Percentiles rank a stretch among this genome's conserved stretches.
These are phyloP conservation scores for Drosophila bocki DNA, from an alignment of 1,140 invertebrate genomes.

Conservation along the genomic window DNA sequence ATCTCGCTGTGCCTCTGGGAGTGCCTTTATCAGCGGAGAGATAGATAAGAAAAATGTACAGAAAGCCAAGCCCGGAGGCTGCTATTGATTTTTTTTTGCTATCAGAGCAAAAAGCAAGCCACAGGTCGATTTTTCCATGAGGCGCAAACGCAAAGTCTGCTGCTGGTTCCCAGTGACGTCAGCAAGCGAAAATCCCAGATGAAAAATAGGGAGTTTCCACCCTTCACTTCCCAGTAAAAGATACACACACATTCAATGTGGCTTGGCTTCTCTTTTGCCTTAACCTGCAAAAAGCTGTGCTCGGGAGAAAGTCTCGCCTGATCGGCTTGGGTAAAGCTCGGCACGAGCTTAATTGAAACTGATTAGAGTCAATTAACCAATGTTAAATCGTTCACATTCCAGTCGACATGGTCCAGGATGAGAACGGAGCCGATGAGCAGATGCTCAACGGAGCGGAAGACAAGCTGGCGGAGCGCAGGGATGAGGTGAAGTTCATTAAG, in stretches of 20 bases:
- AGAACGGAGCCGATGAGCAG: constrained; percentile 88
- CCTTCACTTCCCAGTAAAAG: background rate
- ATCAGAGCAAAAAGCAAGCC: constrained; percentile 1
- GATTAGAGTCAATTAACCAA: constrained; percentile 57
- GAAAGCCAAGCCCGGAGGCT: background rate
- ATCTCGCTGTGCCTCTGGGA: background rate
- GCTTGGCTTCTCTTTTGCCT: constrained; percentile 23
- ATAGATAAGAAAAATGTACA: constrained; percentile 16
- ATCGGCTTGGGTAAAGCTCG: constrained; percentile 16
- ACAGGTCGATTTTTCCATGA: constrained; percentile 7
- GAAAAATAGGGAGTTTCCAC: constrained; percentile 6
- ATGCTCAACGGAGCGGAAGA: constrained; percentile 87
- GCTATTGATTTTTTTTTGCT: constrained; percentile 27
- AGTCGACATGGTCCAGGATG: constrained; percentile 75
- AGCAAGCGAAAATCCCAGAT: constrained; percentile 17
- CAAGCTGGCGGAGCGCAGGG: constrained; percentile 87
- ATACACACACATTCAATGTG: background rate
- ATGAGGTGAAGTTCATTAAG: constrained; percentile 89
- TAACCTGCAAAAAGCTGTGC: constrained; percentile 31
- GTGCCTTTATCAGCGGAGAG: constrained; percentile 25
- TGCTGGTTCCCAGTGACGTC: constrained; percentile 21
- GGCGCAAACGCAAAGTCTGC: constrained; percentile 17
- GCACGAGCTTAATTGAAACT: constrained; percentile 54
- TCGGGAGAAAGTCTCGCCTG: constrained; percentile 20
- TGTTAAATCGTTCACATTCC: constrained; percentile 30